Conservation (phyloP, 2,888 invertebrate species). For the Pycnomerus fuliginosus region DNA sequence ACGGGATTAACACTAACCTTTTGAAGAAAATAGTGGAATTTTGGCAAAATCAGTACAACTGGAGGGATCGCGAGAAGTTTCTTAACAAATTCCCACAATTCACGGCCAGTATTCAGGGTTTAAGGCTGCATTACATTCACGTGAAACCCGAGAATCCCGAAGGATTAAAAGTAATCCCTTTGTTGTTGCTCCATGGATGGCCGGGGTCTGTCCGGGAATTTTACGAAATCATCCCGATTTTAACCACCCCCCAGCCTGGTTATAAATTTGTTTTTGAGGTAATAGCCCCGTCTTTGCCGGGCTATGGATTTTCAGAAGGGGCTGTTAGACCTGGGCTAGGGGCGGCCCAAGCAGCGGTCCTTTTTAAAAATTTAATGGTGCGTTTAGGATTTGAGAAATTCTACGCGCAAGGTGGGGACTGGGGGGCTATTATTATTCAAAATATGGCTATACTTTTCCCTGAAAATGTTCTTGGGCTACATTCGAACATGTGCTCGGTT, state of each 20-base stretch:
- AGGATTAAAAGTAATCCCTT: slow-evolving; percentile 56
- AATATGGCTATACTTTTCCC: slow-evolving; percentile 65
- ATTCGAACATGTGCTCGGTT: slow-evolving; percentile 62
- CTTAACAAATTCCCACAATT: slow-evolving; percentile 69
- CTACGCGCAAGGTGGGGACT: slow-evolving; percentile 78
- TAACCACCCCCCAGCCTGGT: slow-evolving; percentile 18
- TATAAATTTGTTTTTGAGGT: slow-evolving; percentile 26
- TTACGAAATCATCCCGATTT: slow-evolving; percentile 52
- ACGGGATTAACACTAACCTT: slow-evolving; percentile 74
- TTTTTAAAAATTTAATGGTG: slow-evolving; percentile 68
- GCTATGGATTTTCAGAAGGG: slow-evolving; percentile 49
- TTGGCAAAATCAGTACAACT: slow-evolving; percentile 72
- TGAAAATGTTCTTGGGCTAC: slow-evolving; percentile 53
- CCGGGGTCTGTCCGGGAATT: slow-evolving; percentile 83
- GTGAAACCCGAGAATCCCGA: slow-evolving; percentile 51
- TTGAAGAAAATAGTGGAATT: slow-evolving; percentile 66
- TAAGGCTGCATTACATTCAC: slow-evolving; percentile 67
- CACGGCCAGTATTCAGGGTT: slow-evolving; percentile 68
- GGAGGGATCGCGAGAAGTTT: slow-evolving; percentile 60
- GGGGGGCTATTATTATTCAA: slow-evolving; percentile 68
- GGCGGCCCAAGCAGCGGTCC: slow-evolving; percentile 56
- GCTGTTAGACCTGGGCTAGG: slow-evolving; percentile 63
- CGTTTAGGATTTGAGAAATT: slow-evolving; percentile 65
- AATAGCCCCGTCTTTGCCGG: slow-evolving; percentile 30
- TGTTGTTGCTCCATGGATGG: slow-evolving; percentile 83